Percentiles rank a stretch among this genome's conserved stretches.
phyloP scores from a whole-genome alignment of 2,888 invertebrate species.

The Sarcophaga caerulescens region DNA sequence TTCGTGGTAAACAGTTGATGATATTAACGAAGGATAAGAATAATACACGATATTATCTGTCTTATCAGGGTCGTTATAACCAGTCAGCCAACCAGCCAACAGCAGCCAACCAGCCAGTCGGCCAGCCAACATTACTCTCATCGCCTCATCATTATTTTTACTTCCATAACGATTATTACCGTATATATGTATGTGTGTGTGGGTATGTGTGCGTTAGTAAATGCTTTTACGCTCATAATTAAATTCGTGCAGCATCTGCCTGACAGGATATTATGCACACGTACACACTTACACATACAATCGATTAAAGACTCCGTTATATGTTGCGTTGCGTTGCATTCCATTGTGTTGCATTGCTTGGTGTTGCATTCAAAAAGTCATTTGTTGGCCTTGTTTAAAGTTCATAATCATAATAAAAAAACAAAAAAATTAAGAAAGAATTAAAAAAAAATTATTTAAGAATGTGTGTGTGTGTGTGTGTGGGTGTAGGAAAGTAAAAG shows the following conservation, averaged over 20 bases:
- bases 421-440: not conserved
- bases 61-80: conserved; percentile 28
- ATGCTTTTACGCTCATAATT: conserved; percentile 50
- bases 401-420: conserved; percentile 6
- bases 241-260: conserved; percentile 53
- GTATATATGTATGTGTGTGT: not conserved
- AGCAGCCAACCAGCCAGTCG: not conserved
- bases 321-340: not conserved
- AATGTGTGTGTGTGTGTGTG: not conserved
- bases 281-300: not conserved
- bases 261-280: not conserved
- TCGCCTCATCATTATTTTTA: conserved; percentile 35
- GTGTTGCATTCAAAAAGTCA: conserved; percentile 45
- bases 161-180: not conserved
- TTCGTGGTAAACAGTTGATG: not conserved
- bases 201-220: conserved; percentile 2
- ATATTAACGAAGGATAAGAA: not conserved
- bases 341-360: conserved; percentile 20
- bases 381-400: conserved; percentile 47
- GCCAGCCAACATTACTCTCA: conserved; percentile 36
- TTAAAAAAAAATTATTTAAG: conserved; percentile 24
- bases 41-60: conserved; percentile 32
- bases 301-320: not conserved
- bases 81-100: not conserved
- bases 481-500: not conserved